Percentiles rank a stretch among this genome's conserved stretches.
These are phyloP conservation scores for Premnoplex brunnescens DNA, from an alignment of 2,797 vertebrate genomes.

Conservation along the genomic window DNA sequence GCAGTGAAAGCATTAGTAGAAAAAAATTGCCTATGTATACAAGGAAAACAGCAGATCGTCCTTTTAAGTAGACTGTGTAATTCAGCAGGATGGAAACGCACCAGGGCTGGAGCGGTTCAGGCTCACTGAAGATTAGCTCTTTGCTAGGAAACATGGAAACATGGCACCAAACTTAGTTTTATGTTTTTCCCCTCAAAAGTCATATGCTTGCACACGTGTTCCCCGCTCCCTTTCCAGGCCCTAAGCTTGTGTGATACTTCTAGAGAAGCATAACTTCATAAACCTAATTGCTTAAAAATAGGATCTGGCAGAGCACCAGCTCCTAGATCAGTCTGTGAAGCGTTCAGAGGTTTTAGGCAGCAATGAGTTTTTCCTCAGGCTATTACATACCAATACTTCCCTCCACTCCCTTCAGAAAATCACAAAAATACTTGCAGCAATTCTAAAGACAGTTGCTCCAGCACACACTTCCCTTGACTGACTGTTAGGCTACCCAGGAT, in stretches of 20 bases:
- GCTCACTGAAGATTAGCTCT: background rate
- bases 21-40: background rate
- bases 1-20: background rate
- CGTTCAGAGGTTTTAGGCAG: constrained; percentile 17
- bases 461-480: background rate
- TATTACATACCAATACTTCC: background rate
- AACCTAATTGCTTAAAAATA: constrained; percentile 46
- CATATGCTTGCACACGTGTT: background rate
- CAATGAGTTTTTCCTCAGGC: background rate
- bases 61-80: background rate
- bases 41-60: background rate
- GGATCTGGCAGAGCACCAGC: constrained; percentile 29
- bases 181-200: background rate
- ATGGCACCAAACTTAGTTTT: background rate
- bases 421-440: background rate
- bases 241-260: background rate
- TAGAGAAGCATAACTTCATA: background rate
- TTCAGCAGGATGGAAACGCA: background rate
- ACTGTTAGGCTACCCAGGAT: background rate
- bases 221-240: background rate
- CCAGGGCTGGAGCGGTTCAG: background rate
- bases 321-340: constrained; percentile 22
- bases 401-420: background rate
- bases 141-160: background rate
- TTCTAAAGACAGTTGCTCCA: background rate